Conservation (phyloP, 2,797 vertebrate genomes). For the Gallirallus australis region DNA sequence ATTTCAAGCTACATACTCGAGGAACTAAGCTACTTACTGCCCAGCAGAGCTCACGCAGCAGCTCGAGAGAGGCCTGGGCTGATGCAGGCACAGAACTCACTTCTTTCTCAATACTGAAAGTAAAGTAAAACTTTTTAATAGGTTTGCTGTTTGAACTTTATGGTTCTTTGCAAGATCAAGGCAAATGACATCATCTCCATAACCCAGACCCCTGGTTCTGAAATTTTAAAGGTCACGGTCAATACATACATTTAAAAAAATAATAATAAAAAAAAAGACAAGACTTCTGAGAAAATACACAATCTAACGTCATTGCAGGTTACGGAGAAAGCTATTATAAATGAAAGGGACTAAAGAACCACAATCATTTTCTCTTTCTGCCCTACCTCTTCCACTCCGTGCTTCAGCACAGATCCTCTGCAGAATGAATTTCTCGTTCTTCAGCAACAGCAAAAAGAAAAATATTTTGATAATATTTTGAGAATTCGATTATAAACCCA, state of each 20-base stretch:
- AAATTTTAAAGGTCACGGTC: slow-evolving; percentile 55
- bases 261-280: neutral
- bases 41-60: neutral
- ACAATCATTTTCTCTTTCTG: neutral
- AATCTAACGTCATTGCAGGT: neutral
- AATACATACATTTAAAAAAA: neutral
- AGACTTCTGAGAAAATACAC: slow-evolving; percentile 45
- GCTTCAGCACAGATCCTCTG: neutral
- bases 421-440: neutral
- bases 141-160: slow-evolving; percentile 60
- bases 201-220: slow-evolving; percentile 36
- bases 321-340: slow-evolving; percentile 24
- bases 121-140: slow-evolving; percentile 60
- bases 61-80: neutral
- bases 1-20: slow-evolving; percentile 42
- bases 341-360: slow-evolving; percentile 12
- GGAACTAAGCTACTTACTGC: slow-evolving; percentile 37
- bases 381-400: neutral
- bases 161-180: slow-evolving; percentile 46
- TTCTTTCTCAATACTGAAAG: slow-evolving; percentile 42
- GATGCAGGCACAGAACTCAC: slow-evolving; percentile 5
- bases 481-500: slow-evolving; percentile 62
- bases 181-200: slow-evolving; percentile 59
- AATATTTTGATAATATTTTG: slow-evolving; percentile 69
- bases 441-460: slow-evolving; percentile 32